Conservation (phyloP, 2,113 vertebrate species). For the Aplodontia rufa region DNA sequence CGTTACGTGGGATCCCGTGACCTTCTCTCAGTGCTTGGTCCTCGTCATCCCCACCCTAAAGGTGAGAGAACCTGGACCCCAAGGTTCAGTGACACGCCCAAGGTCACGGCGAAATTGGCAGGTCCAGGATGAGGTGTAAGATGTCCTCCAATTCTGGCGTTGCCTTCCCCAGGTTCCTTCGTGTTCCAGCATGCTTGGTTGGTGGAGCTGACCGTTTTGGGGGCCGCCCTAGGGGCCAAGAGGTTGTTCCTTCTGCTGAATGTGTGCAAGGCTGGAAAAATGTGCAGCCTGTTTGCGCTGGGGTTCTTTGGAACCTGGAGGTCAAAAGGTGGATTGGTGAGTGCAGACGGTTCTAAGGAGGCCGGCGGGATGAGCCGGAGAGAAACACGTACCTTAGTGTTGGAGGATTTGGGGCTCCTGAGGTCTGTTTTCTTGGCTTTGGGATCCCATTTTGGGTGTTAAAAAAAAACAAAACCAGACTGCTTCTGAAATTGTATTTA, state of each 20-base stretch:
- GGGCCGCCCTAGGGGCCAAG: neutral
- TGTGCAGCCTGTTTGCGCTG: neutral
- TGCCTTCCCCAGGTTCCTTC: neutral
- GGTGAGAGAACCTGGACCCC: neutral
- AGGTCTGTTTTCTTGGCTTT: neutral
- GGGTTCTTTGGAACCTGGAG: neutral
- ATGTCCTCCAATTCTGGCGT: slow-evolving; percentile 41
- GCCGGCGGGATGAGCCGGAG: neutral
- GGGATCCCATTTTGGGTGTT: neutral
- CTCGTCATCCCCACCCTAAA: neutral
- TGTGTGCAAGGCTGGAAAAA: neutral
- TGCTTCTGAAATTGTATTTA: neutral
- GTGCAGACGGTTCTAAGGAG: neutral
- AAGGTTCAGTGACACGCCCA: neutral
- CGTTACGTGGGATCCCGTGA: neutral
- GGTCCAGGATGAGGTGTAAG: neutral
- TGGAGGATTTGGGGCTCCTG: neutral
- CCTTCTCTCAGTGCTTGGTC: neutral
- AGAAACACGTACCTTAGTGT: neutral
- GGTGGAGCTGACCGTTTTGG: neutral
- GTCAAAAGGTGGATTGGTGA: neutral
- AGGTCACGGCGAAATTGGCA: slow-evolving; percentile 64
- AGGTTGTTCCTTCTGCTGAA: neutral
- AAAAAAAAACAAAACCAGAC: neutral
- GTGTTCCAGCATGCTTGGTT: neutral